phyloP scores from a whole-genome alignment of 2,888 invertebrate genomes.

The Meloe dianella region DNA sequence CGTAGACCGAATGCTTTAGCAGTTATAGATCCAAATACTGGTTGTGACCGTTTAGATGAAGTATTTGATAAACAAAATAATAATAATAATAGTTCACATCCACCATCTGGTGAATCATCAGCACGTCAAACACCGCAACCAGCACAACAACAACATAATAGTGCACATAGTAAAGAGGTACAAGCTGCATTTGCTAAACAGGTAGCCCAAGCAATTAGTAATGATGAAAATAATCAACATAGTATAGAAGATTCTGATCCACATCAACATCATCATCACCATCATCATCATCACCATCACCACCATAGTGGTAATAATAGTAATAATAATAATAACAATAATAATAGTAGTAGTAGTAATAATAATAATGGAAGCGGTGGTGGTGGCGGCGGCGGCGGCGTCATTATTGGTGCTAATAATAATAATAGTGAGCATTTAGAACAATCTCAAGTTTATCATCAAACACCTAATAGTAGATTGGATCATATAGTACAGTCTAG shows the following conservation, averaged over 20 bases:
- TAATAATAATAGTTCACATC: conserved; percentile 49
- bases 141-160: conserved; percentile 23
- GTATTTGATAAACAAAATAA: conserved; percentile 54
- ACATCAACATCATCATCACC: conserved; percentile 9
- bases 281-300: conserved; percentile 16
- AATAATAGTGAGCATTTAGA: conserved; percentile 8
- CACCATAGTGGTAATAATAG: conserved; percentile 17
- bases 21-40: conserved; percentile 57
- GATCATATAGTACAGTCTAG: conserved; percentile 54
- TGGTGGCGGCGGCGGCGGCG: background rate
- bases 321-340: conserved; percentile 6
- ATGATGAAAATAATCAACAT: conserved; percentile 36
- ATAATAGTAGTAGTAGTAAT: background rate
- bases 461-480: conserved; percentile 41
- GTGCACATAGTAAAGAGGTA: conserved; percentile 49
- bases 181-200: conserved; percentile 56
- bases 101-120: conserved; percentile 60
- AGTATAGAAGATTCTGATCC: conserved; percentile 33
- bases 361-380: background rate
- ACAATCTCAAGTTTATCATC: conserved; percentile 29
- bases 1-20: conserved; percentile 52
- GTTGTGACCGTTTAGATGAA: conserved; percentile 58
- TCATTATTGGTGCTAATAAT: background rate
- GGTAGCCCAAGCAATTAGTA: conserved; percentile 47
- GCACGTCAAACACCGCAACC: conserved; percentile 62